These are phyloP conservation scores for Bucco capensis DNA, from an alignment of 2,113 vertebrate species.

Conservation along the genomic window DNA sequence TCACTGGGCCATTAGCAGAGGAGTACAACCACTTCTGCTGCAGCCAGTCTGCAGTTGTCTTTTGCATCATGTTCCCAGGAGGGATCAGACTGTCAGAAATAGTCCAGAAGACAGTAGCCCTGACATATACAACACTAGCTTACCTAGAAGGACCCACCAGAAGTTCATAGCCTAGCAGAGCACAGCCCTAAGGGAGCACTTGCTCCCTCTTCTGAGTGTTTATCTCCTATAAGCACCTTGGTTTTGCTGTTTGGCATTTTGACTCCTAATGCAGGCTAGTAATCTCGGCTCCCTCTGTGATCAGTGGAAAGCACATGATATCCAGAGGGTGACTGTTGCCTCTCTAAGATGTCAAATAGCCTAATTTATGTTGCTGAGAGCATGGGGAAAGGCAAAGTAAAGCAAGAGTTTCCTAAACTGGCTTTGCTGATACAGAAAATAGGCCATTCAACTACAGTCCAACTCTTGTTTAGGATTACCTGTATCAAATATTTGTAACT, in stretches of 20 bases:
- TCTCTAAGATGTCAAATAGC: background rate
- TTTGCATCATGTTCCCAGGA: background rate
- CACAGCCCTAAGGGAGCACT: background rate
- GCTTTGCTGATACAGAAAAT: background rate
- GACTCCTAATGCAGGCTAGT: background rate
- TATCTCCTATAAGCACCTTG: background rate
- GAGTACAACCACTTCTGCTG: background rate
- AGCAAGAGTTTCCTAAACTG: background rate
- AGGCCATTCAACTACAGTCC: background rate
- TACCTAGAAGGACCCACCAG: background rate
- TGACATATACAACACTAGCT: background rate
- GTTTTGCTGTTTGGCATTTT: background rate
- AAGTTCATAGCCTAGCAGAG: background rate
- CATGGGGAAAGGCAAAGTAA: background rate
- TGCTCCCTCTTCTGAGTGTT: background rate
- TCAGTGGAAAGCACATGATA: background rate
- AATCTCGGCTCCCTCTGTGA: background rate
- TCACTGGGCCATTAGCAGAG: background rate
- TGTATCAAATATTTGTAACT: background rate
- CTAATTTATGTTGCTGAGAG: background rate
- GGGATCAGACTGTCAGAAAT: background rate
- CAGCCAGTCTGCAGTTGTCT: background rate
- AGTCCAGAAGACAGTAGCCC: background rate
- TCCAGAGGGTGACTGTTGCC: background rate
- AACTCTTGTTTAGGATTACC: background rate